These are phyloP conservation scores for Luscinia luscinia DNA, from an alignment of 2,797 vertebrate species.

Conservation along the genomic window DNA sequence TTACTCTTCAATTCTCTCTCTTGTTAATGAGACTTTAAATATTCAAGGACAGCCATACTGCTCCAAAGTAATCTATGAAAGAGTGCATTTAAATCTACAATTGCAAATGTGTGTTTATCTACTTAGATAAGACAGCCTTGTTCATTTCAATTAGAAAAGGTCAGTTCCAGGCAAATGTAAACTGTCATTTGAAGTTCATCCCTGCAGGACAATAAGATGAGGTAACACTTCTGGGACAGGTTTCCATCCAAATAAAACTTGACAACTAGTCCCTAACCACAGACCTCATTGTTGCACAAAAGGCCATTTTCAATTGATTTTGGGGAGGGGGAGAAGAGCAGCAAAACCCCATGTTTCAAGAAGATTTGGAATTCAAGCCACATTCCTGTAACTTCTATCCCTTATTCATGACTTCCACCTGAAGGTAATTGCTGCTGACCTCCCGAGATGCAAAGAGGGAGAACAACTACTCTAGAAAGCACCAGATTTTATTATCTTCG, in stretches of 20 bases:
- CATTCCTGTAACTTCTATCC: not conserved
- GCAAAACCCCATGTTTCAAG: not conserved
- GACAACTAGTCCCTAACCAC: slow-evolving; percentile 47
- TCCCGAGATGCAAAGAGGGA: not conserved
- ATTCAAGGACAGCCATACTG: slow-evolving; percentile 1
- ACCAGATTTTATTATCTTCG: not conserved
- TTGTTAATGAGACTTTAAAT: slow-evolving; percentile 20
- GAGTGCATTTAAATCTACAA: slow-evolving; percentile 24
- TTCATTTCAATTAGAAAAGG: slow-evolving; percentile 52
- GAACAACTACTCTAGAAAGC: not conserved
- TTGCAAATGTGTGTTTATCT: slow-evolving; percentile 48
- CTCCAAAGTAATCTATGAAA: not conserved
- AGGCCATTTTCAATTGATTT: slow-evolving; percentile 32
- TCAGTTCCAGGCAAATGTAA: slow-evolving; percentile 37
- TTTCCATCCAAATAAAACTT: slow-evolving; percentile 52
- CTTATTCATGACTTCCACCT: slow-evolving; percentile 6
- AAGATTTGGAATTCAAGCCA: slow-evolving; percentile 33
- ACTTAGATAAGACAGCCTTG: slow-evolving; percentile 39
- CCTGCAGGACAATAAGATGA: slow-evolving; percentile 51
- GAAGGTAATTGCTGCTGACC: not conserved
- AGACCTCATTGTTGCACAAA: not conserved
- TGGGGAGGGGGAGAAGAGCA: not conserved
- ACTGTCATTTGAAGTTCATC: slow-evolving; percentile 58
- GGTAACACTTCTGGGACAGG: slow-evolving; percentile 43
- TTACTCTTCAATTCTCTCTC: not conserved